phyloP scores from a whole-genome alignment of 2,113 vertebrate species.

The Mesocricetus auratus region DNA sequence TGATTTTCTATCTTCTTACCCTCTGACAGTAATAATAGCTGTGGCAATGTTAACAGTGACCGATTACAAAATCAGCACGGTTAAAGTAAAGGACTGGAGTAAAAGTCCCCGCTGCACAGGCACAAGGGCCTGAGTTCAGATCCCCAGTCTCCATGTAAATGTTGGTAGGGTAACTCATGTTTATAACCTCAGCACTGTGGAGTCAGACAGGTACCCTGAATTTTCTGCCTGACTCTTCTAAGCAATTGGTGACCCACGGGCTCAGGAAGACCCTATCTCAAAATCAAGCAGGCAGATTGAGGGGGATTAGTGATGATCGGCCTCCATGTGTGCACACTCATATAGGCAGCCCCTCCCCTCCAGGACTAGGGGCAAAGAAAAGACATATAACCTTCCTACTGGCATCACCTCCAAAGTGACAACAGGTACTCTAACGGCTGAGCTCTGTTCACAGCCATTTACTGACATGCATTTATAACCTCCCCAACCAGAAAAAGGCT shows the following conservation, averaged over 20 bases:
- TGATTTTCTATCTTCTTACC: not conserved
- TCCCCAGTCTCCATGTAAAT: not conserved
- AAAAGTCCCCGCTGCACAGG: not conserved
- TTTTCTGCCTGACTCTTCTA: not conserved
- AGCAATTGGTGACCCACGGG: not conserved
- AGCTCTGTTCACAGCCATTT: not conserved
- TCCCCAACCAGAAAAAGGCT: not conserved
- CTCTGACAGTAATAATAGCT: not conserved
- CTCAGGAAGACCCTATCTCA: not conserved
- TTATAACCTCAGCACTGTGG: not conserved
- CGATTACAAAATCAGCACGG: not conserved
- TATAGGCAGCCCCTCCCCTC: not conserved
- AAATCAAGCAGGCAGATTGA: not conserved
- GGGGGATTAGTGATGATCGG: not conserved
- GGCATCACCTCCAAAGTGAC: not conserved
- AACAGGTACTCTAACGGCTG: not conserved
- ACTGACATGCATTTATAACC: not conserved
- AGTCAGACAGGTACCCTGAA: not conserved
- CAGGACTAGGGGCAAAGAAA: not conserved
- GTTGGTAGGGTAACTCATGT: not conserved
- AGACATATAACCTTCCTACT: not conserved
- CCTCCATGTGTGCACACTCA: not conserved
- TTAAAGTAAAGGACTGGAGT: not conserved
- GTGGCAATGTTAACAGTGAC: not conserved
- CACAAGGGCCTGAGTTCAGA: not conserved